Base-by-base conservation (phyloP, 2,888 invertebrate genomes). In the Ecliptopera silaceata region DNA sequence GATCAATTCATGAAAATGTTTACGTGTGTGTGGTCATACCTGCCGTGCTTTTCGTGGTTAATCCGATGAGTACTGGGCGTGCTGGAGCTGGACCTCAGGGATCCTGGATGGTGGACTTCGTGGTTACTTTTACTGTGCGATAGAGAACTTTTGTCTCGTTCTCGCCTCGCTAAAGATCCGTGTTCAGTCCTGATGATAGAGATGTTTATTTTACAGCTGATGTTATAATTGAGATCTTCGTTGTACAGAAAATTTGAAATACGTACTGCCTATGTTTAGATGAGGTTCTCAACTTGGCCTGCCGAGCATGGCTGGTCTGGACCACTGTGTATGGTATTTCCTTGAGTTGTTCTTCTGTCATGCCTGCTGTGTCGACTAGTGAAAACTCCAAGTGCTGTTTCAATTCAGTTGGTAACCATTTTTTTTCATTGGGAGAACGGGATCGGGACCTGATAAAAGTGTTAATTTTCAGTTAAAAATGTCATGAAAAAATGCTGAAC, bases 311-410 rank as follows among this genome's bases (percentile, higher is more conserved):
- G 77, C 86, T 91, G 60, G 95, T 95, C 84, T 97, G 96, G 12
- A 97, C 96, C 42, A 97, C 96, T 0, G 96, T 97, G 81, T 97
- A 97, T 2, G 97, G 96, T 74, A 97, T 97, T 86, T 97, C 97
- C 61, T 96, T 93, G 20, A 97, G 92, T 77, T 97, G 97, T 66
- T 95, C 95, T 75, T 96, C 97, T 47, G 95, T 95, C 96, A 98
- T 97, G 57, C 97, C 97, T 17, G 95, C 93, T 0, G 97, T 97
- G 71, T 97, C 97, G 53, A 97, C 95, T 75, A 97, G 92, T 77
- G 96, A 95, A 84, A 96, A 97, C 81, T 97, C 97, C 72, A 97
- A 91, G 80, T 97, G 97, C 78, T 96, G 96, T 75, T 96, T 96
- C 64, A 97, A 82, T 82, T 96, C 96, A 64, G 92, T 94, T 3